Base-by-base conservation (phyloP, 2,888 invertebrate genomes). In the Ceraclea dissimilis region DNA sequence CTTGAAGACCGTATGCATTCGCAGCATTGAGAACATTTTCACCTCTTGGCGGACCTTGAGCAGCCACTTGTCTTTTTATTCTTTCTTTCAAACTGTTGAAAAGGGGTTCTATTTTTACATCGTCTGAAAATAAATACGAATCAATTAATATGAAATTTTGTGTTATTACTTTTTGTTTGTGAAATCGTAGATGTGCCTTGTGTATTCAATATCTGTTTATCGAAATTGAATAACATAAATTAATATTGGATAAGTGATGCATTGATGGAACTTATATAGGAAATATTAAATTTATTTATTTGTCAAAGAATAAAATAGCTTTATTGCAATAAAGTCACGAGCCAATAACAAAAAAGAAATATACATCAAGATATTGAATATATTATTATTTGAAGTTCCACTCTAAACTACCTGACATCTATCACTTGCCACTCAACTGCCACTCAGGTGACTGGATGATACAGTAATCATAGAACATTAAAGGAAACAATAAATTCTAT, bases 91-190 rank as follows among this genome's bases (percentile, higher is more conserved):
- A 26, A 26, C 26, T 6, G 26, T 11, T 31, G 51, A 18, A 13
- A 22, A 4, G 31, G 11, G 46, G 58, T 44, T 51, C 51, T 4
- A 54, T 48, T 34, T 51, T 51, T 2, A 58, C 51, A 19, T 51
- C 50, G 48, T 26, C 26, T 26, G 10, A 26, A 26, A 26, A 10
- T 6, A 26, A 26, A 26, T 26, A n/a, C n/a, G n/a, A n/a, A n/a
- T n/a, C n/a, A n/a, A n/a, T n/a, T n/a, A n/a, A n/a, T n/a, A n/a
- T n/a, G n/a, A n/a, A n/a, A n/a, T n/a, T n/a, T n/a, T n/a, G n/a
- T n/a, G n/a, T n/a, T n/a, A n/a, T n/a, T n/a, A n/a, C n/a, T n/a
- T n/a, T n/a, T n/a, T n/a, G n/a, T n/a, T n/a, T n/a, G n/a, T n/a
- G n/a, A n/a, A n/a, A n/a, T n/a, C n/a, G n/a, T n/a, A n/a, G n/a